phyloP scores from a whole-genome alignment of 2,797 vertebrate genomes.

The Acipenser oxyrinchus region DNA sequence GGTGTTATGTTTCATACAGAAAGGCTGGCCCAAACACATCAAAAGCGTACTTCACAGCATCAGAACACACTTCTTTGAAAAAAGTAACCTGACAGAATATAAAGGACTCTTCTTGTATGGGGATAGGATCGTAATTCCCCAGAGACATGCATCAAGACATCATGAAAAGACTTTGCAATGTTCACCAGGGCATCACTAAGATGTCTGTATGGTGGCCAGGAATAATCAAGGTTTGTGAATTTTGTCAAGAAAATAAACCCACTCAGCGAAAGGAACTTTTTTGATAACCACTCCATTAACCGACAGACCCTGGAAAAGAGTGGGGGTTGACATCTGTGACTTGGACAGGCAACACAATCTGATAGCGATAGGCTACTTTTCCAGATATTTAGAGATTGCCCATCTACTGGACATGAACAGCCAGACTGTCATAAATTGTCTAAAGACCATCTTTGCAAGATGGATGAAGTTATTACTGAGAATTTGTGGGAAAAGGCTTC shows the following conservation, averaged over 20 bases:
- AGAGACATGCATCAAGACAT: too few relatives aligned
- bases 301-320: conserved; percentile 19
- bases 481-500: too few relatives aligned
- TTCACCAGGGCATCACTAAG: conserved; percentile 37
- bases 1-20: not conserved
- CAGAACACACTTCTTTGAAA: conserved; percentile 28
- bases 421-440: too few relatives aligned
- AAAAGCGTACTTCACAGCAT: conserved; percentile 15
- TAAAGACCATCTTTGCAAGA: too few relatives aligned
- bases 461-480: too few relatives aligned
- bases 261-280: conserved; percentile 5
- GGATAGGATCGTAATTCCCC: conserved; percentile 7
- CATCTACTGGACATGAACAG: too few relatives aligned
- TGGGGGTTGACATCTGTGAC: conserved; percentile 27
- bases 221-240: conserved; percentile 10
- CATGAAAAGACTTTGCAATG: conserved; percentile 41
- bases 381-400: too few relatives aligned
- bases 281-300: conserved; percentile 26
- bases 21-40: not conserved
- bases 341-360: conserved; percentile 28
- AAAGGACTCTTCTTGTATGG: too few relatives aligned
- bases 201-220: conserved; percentile 27
- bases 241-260: not conserved
- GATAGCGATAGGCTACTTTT: not conserved
- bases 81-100: too few relatives aligned